Evolutionary conservation across 2,888 invertebrate genomes (phyloP).

Genomic region (Melikaiella ostensackeni): DNA sequence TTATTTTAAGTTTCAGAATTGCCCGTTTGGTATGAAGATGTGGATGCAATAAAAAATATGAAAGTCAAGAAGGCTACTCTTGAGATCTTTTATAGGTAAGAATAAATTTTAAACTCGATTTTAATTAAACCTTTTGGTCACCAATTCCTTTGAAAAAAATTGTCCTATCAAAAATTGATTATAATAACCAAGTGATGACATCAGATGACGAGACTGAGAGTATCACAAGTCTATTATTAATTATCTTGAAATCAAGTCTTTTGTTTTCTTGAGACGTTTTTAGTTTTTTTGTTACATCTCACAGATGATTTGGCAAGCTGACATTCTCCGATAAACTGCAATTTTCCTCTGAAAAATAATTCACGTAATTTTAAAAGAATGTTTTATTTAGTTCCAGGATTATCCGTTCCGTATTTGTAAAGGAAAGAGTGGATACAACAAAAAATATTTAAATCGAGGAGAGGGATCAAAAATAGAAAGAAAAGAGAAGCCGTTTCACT

Average conservation of each 20-base stretch:
- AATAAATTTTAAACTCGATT: not conserved
- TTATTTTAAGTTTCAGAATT: constrained; percentile 80
- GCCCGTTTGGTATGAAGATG: constrained; percentile 95
- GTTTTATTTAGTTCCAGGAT: constrained; percentile 78
- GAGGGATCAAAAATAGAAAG: not conserved
- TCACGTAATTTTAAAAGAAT: not conserved
- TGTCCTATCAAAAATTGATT: not conserved
- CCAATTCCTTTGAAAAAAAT: no score
- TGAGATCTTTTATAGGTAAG: not conserved
- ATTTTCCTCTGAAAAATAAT: not conserved
- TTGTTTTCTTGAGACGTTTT: constrained; percentile 59
- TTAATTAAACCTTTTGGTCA: no score
- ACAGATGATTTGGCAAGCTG: constrained; percentile 73
- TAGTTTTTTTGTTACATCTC: constrained; percentile 55
- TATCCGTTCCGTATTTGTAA: constrained; percentile 99
- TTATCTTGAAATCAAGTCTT: constrained; percentile 67
- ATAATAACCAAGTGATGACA: constrained; percentile 68
- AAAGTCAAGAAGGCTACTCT: constrained; percentile 61
- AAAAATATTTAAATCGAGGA: constrained; percentile 73
- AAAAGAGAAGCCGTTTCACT: not conserved
- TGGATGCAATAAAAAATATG: constrained; percentile 90
- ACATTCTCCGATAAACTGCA: constrained; percentile 41
- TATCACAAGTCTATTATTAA: constrained; percentile 55
- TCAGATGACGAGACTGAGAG: constrained; percentile 75
- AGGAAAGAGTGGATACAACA: constrained; percentile 93